Base-by-base conservation (phyloP, 2,113 vertebrate genomes). In the Pachycephala philippinensis region DNA sequence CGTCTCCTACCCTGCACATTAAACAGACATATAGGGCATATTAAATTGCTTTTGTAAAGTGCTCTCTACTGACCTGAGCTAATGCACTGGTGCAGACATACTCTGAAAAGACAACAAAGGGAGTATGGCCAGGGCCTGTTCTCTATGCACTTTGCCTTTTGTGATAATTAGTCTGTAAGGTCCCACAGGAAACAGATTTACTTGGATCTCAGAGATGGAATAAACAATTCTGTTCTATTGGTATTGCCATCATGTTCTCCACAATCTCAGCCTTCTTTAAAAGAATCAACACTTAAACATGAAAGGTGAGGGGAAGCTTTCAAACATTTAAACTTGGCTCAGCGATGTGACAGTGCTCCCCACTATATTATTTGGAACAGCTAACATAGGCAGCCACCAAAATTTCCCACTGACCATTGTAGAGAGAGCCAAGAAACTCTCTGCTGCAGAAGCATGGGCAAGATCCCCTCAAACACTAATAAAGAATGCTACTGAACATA, bases 181-280 rank as follows among this genome's bases (percentile, higher is more conserved):
- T 40, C 22, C 37, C 18, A 44, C 1, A 53, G 18, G 27, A 57
- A 72, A 45, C 6, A 80, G 35, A 70, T 53, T 47, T 54, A 42
- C 9, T 50, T 39, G 49, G 7, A 42, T 64, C 11, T 75, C 19
- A 30, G 12, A 2, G 2, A 35, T 0, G 0, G 20, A 83, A 7
- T 56, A 53, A 35, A 22, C 14, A 79, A 17, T 18, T 56, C 26
- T 68, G 30, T 15, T 59, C 30, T 24, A 7, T 0, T 42, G 19
- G 33, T 2, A 4, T 26, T 50, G 42, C 11, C 24, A 75, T 23
- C 11, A 44, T 1, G 1, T 11, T 35, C 6, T 31, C 30, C 40
- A 77, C n/a, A 52, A 72, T 23, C 19, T 39, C 6, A 84, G 27
- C 6, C 63, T 54, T 54, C 40, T 30, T 74, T 49, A 40, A 30